Percentiles rank a stretch among this genome's conserved stretches.
Conservation (phyloP, 2,113 vertebrate species). For the Sceloporus undulatus region DNA sequence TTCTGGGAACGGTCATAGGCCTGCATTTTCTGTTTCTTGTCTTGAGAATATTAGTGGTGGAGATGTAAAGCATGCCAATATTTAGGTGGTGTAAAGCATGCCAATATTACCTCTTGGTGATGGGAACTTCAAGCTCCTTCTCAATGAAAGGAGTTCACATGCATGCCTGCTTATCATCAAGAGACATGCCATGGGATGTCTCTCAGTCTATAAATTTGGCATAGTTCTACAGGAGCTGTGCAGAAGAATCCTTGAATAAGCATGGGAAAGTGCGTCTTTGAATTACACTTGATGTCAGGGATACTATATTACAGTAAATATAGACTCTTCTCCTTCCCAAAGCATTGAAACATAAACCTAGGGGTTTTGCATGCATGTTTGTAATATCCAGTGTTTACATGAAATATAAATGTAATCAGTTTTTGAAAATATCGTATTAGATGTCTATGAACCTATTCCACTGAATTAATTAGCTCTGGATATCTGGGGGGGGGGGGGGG, state of each 20-base stretch:
- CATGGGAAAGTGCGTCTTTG: no score
- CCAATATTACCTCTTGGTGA: no score
- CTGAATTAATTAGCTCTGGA: not conserved
- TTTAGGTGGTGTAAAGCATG: no score
- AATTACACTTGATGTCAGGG: no score
- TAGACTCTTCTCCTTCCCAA: not conserved
- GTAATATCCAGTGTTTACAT: not conserved
- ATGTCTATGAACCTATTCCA: not conserved
- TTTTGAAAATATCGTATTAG: conserved; percentile 1
- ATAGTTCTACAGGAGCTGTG: not conserved
- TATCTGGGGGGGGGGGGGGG: no score
- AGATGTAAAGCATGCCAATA: no score
- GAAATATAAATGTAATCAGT: not conserved
- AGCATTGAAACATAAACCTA: not conserved
- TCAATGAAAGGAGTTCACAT: not conserved
- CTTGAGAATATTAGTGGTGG: no score
- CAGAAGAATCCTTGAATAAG: not conserved
- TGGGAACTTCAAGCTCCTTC: not conserved
- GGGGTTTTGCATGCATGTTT: not conserved
- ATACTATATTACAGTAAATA: not conserved
- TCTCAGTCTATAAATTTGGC: not conserved
- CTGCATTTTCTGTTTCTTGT: no score
- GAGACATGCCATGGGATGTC: not conserved
- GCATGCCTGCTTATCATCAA: not conserved
- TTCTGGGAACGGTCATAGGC: no score